Evolutionary conservation across 1,140 invertebrate genomes (phyloP).

Genomic region (Scaptomyza montana): DNA sequence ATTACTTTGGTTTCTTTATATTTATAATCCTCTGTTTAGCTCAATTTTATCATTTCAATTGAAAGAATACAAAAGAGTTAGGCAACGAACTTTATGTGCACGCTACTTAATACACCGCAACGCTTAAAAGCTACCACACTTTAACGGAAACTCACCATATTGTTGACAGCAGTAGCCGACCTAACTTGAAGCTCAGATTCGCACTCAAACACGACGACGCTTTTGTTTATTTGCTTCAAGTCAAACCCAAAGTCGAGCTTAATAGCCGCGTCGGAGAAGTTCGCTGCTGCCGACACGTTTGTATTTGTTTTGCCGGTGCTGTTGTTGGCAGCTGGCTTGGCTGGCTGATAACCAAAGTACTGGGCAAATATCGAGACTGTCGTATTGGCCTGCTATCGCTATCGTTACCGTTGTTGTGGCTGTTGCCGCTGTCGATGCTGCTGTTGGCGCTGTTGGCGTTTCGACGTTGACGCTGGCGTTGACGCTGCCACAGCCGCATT

Average conservation of each 20-base stretch:
- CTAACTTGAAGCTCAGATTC: conserved; percentile 30
- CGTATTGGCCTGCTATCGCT: conserved; percentile 24
- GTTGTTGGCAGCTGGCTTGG: conserved; percentile 51
- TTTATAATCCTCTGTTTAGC: too few species aligned
- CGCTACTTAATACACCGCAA: conserved; percentile 26
- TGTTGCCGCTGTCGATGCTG: conserved; percentile 9
- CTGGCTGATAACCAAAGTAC: conserved; percentile 56
- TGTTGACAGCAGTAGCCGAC: conserved; percentile 18
- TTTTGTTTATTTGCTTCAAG: conserved; percentile 11
- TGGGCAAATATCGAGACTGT: conserved; percentile 26
- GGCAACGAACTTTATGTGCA: conserved; percentile 45
- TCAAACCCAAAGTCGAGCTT: conserved; percentile 36
- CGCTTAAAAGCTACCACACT: conserved; percentile 27
- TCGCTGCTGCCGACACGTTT: conserved; percentile 23
- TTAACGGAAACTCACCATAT: conserved; percentile 19
- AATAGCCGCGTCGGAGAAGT: conserved; percentile 6
- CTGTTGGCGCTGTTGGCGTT: conserved; percentile 26
- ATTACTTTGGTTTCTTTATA: too few species aligned
- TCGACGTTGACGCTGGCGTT: conserved; percentile 26
- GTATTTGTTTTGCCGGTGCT: conserved; percentile 45
- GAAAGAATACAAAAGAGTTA: conserved; percentile 62
- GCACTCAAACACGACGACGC: conserved; percentile 55
- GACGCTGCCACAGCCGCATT: conserved; percentile 21
- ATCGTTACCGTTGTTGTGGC: conserved; percentile 12
- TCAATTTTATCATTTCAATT: not conserved